A percentile compares a stretch with the other conserved stretches of the same genome.
Evolutionary conservation across 2,113 vertebrate species (phyloP).

Genomic region (Sterrhoptilus dennistouni): DNA sequence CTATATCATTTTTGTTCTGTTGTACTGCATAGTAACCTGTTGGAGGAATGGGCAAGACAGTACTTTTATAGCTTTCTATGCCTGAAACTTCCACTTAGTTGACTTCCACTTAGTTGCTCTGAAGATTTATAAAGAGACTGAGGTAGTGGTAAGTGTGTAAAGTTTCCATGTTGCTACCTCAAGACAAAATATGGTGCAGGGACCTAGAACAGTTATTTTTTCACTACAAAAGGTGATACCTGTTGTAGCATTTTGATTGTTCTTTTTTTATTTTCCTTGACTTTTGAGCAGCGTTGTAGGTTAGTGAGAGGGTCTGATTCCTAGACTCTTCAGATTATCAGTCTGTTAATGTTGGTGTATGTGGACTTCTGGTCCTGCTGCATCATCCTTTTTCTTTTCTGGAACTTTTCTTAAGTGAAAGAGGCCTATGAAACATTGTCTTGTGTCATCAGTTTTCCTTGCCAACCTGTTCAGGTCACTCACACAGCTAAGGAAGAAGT

Average conservation of each 20-base stretch:
- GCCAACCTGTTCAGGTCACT: not conserved
- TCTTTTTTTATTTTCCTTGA: not conserved
- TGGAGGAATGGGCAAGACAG: not conserved
- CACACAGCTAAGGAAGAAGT: not conserved
- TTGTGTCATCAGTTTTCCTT: not conserved
- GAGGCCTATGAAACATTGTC: not conserved
- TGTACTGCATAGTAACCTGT: constrained; percentile 21
- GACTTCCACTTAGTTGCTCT: constrained; percentile 22
- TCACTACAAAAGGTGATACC: not conserved
- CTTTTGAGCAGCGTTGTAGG: not conserved
- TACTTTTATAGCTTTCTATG: not conserved
- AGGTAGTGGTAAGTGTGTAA: constrained; percentile 31
- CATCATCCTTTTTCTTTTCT: not conserved
- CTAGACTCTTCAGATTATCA: not conserved
- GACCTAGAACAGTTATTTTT: constrained; percentile 38
- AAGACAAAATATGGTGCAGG: constrained; percentile 13
- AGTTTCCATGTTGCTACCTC: constrained; percentile 54
- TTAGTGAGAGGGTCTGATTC: not conserved
- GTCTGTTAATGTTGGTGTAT: not conserved
- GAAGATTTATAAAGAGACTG: constrained; percentile 2
- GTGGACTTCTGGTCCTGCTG: constrained; percentile 11
- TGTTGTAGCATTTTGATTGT: not conserved
- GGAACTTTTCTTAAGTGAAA: not conserved
- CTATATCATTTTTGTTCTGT: constrained; percentile 1
- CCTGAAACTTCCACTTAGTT: constrained; percentile 19